A percentile compares a stretch with the other conserved stretches of the same genome.
Conservation (phyloP, 2,113 vertebrate genomes). For the Leptocoma aspasia region DNA sequence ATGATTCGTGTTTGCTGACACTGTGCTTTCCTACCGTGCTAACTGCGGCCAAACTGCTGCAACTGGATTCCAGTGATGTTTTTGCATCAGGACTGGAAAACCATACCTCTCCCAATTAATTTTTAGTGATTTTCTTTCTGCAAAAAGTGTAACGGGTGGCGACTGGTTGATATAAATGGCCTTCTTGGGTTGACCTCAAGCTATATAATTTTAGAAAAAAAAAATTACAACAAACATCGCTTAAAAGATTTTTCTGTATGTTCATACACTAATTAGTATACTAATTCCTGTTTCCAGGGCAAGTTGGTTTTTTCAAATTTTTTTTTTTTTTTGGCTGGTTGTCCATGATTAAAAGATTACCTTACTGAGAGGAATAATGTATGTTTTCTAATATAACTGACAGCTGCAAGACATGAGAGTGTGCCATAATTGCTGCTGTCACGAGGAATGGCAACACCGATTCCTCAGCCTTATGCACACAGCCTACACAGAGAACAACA, state of each 20-base stretch:
- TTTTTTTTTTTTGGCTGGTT: not conserved
- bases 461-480: not conserved
- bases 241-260: not conserved
- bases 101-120: not conserved
- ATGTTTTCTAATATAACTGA: not conserved
- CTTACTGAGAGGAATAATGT: not conserved
- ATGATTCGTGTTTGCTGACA: not conserved
- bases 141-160: not conserved
- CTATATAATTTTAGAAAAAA: not conserved
- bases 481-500: not conserved
- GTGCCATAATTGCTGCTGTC: not conserved
- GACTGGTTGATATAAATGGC: not conserved
- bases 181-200: not conserved
- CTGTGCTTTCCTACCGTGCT: not conserved
- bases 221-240: not conserved
- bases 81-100: not conserved
- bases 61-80: not conserved
- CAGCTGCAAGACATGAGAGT: not conserved
- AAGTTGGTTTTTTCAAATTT: not conserved
- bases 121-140: not conserved
- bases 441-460: not conserved
- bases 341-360: not conserved
- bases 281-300: constrained; percentile 27
- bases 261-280: constrained; percentile 7
- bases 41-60: not conserved